Percentiles rank a stretch among this genome's conserved stretches.
These are phyloP conservation scores for Gerris buenoi DNA, from an alignment of 1,140 invertebrate species.

Conservation along the genomic window DNA sequence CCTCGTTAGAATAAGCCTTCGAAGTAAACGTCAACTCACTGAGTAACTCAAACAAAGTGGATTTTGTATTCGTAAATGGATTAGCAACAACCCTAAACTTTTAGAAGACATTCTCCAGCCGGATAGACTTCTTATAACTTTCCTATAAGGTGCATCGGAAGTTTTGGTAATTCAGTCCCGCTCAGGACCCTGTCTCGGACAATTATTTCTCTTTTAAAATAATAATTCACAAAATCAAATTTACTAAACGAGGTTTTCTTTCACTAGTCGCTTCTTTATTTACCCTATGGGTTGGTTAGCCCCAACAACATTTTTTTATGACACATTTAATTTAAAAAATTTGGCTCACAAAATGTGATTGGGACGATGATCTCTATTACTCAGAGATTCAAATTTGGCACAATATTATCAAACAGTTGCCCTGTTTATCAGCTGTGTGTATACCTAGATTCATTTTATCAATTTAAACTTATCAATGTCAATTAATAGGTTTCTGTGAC, in stretches of 20 bases:
- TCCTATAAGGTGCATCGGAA: neutral
- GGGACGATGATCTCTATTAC: neutral
- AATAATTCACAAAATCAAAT: neutral
- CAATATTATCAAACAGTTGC: neutral
- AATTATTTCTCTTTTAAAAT: neutral
- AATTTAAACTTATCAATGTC: neutral
- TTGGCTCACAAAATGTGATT: neutral
- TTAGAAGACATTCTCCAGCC: neutral
- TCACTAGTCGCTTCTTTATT: neutral
- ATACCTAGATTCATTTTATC: neutral
- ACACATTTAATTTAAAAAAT: neutral
- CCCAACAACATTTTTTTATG: neutral
- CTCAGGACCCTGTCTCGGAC: neutral
- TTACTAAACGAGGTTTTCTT: neutral
- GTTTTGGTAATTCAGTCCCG: neutral
- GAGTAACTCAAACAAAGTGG: conserved; percentile 13
- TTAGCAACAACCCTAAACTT: conserved; percentile 6
- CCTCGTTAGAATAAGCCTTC: conserved; percentile 7
- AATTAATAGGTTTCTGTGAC: neutral
- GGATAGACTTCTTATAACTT: neutral
- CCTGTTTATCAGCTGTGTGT: neutral
- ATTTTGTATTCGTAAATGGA: conserved; percentile 19
- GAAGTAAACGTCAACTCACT: conserved; percentile 14
- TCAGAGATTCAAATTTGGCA: neutral
- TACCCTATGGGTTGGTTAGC: neutral